Evolutionary conservation across 2,113 vertebrate species (phyloP).

Genomic region (Vimba vimba): DNA sequence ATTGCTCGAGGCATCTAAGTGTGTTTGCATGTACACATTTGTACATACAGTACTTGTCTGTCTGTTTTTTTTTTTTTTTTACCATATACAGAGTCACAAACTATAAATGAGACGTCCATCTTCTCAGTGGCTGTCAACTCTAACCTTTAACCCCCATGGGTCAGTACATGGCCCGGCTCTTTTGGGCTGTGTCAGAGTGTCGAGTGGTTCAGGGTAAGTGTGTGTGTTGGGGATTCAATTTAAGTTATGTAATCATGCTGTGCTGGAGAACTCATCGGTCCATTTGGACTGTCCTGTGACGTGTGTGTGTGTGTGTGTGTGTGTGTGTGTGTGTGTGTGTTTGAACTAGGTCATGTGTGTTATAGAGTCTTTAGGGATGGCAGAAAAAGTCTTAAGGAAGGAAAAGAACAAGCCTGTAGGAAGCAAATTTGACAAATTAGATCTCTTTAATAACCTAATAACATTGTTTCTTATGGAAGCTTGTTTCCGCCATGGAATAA

Average conservation of each 20-base stretch:
- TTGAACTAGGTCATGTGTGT: constrained; percentile 17
- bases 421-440: neutral
- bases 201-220: constrained; percentile 67
- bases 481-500: too few relatives aligned
- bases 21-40: constrained; percentile 50
- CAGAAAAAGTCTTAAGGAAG: constrained; percentile 31
- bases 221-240: constrained; percentile 57
- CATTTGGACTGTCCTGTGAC: constrained; percentile 67
- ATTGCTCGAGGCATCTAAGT: constrained; percentile 40
- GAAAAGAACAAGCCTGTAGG: neutral
- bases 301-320: constrained; percentile 23
- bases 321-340: constrained; percentile 24
- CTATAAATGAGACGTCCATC: constrained; percentile 10
- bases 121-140: constrained; percentile 39
- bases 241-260: constrained; percentile 75
- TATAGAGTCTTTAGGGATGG: constrained; percentile 26
- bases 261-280: constrained; percentile 68
- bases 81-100: neutral
- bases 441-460: neutral
- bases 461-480: too few relatives aligned
- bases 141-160: constrained; percentile 67
- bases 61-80: neutral
- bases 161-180: constrained; percentile 59
- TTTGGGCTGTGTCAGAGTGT: constrained; percentile 67
- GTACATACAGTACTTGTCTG: neutral